These are phyloP conservation scores for Meloidogyne exigua DNA, from an alignment of 1,140 invertebrate genomes.

Conservation along the genomic window DNA sequence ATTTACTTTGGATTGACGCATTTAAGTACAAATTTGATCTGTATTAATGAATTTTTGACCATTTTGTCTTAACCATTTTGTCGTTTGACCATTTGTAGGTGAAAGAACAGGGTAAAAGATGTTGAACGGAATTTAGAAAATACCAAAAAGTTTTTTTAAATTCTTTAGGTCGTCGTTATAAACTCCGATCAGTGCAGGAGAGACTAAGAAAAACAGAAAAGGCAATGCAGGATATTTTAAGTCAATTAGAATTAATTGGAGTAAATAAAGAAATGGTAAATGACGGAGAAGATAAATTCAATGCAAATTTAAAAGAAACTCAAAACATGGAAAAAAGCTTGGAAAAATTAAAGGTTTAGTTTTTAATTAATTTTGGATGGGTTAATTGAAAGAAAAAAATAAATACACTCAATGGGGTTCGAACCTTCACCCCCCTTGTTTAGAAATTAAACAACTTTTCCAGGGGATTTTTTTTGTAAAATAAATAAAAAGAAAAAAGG, in stretches of 20 bases:
- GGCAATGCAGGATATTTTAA: slow-evolving; percentile 41
- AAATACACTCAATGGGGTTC: background rate
- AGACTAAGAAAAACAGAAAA: slow-evolving; percentile 39
- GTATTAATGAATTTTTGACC: too few relatives aligned
- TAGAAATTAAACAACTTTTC: background rate
- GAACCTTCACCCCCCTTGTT: background rate
- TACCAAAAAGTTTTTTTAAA: slow-evolving; percentile 14
- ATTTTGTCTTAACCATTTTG: too few relatives aligned
- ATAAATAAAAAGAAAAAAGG: too few relatives aligned
- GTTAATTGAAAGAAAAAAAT: background rate
- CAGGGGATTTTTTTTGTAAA: too few relatives aligned
- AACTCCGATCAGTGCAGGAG: slow-evolving; percentile 40
- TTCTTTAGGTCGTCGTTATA: slow-evolving; percentile 24
- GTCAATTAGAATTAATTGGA: slow-evolving; percentile 41
- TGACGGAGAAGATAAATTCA: background rate
- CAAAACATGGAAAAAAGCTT: slow-evolving; percentile 19
- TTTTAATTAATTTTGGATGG: background rate
- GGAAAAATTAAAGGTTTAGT: background rate
- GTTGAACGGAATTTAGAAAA: too few relatives aligned
- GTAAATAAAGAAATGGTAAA: background rate
- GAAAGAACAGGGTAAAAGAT: too few relatives aligned
- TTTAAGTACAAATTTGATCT: too few relatives aligned
- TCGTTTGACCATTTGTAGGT: too few relatives aligned
- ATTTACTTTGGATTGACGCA: too few relatives aligned
- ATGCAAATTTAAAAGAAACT: background rate